These are phyloP conservation scores for Chymomyza procnemis DNA, from an alignment of 2,888 invertebrate genomes.

Conservation along the genomic window DNA sequence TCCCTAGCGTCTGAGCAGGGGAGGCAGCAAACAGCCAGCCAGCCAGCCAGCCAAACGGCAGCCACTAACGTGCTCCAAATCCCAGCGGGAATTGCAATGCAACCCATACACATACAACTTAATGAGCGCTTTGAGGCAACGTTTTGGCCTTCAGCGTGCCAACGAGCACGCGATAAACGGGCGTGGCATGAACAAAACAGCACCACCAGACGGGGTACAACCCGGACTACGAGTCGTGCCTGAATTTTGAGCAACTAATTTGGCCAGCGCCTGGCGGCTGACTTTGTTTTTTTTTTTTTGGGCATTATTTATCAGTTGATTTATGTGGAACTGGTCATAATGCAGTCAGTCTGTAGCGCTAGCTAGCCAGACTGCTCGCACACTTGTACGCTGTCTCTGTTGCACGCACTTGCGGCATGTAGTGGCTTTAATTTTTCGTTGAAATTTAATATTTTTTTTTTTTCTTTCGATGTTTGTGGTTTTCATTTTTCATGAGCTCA, in stretches of 20 bases:
- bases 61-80: constrained; percentile 45
- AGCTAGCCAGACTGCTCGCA: background rate
- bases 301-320: constrained; percentile 64
- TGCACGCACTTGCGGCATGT: background rate
- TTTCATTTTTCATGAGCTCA: constrained; percentile 12
- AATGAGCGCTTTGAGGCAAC: constrained; percentile 6
- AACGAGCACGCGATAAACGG: constrained; percentile 60
- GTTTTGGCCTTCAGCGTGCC: constrained; percentile 8
- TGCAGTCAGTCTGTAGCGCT: constrained; percentile 9
- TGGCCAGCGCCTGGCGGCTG: constrained; percentile 4
- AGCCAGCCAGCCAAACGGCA: constrained; percentile 30
- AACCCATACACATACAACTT: constrained; percentile 1
- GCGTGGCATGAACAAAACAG: constrained; percentile 51
- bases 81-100: constrained; percentile 66
- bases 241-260: background rate
- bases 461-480: constrained; percentile 1
- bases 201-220: background rate
- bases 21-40: constrained; percentile 16
- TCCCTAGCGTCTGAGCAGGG: background rate
- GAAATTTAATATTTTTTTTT: constrained; percentile 70
- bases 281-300: constrained; percentile 33
- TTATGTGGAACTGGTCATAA: constrained; percentile 47
- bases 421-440: constrained; percentile 25
- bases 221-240: constrained; percentile 14
- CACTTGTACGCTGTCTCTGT: background rate